phyloP scores from a whole-genome alignment of 92 coral and sea anemone species.

The Porites lobata region DNA sequence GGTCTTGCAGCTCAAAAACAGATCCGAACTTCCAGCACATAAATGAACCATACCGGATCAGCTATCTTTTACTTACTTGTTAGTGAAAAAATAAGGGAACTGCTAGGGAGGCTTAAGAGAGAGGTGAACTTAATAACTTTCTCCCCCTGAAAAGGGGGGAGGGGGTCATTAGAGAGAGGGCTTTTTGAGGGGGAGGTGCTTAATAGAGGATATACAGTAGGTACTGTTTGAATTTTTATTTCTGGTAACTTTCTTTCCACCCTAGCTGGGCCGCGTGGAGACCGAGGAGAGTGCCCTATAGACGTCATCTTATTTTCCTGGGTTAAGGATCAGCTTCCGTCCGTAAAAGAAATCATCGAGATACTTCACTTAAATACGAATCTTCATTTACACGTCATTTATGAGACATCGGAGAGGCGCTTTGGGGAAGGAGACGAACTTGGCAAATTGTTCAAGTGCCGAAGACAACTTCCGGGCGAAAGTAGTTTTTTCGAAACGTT shows the following conservation, averaged over 20 bases:
- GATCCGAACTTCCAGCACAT: too few species aligned
- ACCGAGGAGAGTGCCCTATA: conserved; percentile 52
- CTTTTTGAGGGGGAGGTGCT: too few species aligned
- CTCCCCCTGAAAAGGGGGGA: too few species aligned
- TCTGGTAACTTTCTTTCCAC: not conserved
- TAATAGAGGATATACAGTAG: too few species aligned
- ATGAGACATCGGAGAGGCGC: conserved; percentile 27
- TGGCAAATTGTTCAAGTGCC: conserved; percentile 41
- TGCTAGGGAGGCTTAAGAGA: too few species aligned
- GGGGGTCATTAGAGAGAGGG: too few species aligned
- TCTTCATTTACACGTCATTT: conserved; percentile 24
- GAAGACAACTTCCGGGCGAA: conserved; percentile 30
- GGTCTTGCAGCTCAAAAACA: too few species aligned
- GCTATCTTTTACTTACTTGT: too few species aligned
- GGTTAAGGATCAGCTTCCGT: conserved; percentile 45
- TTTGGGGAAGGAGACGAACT: conserved; percentile 43
- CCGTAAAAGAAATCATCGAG: conserved; percentile 39
- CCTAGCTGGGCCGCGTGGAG: conserved; percentile 21
- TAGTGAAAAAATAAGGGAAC: too few species aligned
- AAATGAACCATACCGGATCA: too few species aligned
- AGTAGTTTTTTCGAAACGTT: conserved; percentile 39
- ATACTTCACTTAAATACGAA: conserved; percentile 42
- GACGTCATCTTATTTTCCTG: conserved; percentile 39
- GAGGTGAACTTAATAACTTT: too few species aligned
- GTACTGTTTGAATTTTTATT: not conserved